Conservation (phyloP, 2,888 invertebrate species). For the Gandaritis pyraliata region DNA sequence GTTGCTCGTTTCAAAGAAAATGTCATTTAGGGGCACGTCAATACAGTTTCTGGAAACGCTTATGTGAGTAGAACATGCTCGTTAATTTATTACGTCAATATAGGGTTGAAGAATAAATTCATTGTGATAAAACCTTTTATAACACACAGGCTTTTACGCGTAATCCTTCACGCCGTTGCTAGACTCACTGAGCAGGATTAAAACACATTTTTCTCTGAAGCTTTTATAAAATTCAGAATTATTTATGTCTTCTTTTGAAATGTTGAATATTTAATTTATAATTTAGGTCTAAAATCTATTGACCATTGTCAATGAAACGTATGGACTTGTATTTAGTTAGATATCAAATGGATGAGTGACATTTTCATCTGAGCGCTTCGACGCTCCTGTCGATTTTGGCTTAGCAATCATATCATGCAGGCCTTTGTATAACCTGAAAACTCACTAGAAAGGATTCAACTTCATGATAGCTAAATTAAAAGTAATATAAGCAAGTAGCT, state of each 20-base stretch:
- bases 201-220: not conserved
- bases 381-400: too few species aligned
- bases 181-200: not conserved
- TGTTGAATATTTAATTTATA: not conserved
- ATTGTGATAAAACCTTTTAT: not conserved
- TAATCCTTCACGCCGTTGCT: not conserved
- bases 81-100: constrained; percentile 30
- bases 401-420: too few species aligned
- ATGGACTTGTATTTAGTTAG: too few species aligned
- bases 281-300: too few species aligned
- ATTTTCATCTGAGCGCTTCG: too few species aligned
- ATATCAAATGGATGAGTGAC: too few species aligned
- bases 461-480: too few species aligned
- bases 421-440: not conserved
- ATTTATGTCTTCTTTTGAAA: not conserved
- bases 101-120: constrained; percentile 24
- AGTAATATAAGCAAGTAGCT: too few species aligned
- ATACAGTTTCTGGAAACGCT: constrained; percentile 51
- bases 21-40: constrained; percentile 52
- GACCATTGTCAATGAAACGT: too few species aligned
- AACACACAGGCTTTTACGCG: constrained; percentile 1
- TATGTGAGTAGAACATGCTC: constrained; percentile 43
- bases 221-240: not conserved
- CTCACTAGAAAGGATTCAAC: not conserved
- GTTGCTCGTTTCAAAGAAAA: constrained; percentile 53